Conservation (phyloP, 1,140 invertebrate genomes). For the Bicyclus anynana region DNA sequence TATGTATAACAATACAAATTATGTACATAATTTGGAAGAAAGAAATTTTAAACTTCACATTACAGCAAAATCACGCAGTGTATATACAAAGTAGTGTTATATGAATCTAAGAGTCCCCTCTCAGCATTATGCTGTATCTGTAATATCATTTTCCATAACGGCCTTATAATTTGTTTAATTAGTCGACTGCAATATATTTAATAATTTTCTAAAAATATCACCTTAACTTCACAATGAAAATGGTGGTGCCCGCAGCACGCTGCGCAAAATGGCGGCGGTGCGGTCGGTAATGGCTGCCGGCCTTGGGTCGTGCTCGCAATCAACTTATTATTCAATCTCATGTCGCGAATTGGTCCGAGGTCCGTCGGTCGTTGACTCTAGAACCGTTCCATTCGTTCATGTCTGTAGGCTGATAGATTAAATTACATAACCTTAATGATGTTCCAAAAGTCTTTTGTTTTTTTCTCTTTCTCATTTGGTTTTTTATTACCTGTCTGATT, state of each 20-base stretch:
- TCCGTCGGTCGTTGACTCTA: conserved; percentile 58
- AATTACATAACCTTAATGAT: conserved; percentile 12
- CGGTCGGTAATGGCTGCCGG: conserved; percentile 63
- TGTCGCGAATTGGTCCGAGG: conserved; percentile 76
- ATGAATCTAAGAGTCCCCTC: too few relatives aligned
- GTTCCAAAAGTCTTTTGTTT: background rate
- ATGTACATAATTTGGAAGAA: too few relatives aligned
- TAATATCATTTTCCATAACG: too few relatives aligned
- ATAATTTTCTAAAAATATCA: background rate
- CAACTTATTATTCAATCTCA: conserved; percentile 77
- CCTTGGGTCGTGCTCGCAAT: conserved; percentile 68
- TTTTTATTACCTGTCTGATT: background rate
- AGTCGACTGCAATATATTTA: too few relatives aligned
- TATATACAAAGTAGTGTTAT: too few relatives aligned
- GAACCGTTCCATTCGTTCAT: conserved; percentile 50
- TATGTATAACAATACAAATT: too few relatives aligned
- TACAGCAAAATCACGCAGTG: too few relatives aligned
- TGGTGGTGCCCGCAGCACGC: conserved; percentile 44
- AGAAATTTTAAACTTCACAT: too few relatives aligned
- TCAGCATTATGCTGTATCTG: too few relatives aligned
- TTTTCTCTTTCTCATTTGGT: background rate
- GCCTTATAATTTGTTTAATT: too few relatives aligned
- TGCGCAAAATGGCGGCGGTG: conserved; percentile 60
- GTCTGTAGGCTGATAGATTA: conserved; percentile 19
- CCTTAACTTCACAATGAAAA: conserved; percentile 19